Evolutionary conservation across 37 sponge, comb jelly and placozoan species (phyloP).

Genomic region (Aphrocallistes beatrix): DNA sequence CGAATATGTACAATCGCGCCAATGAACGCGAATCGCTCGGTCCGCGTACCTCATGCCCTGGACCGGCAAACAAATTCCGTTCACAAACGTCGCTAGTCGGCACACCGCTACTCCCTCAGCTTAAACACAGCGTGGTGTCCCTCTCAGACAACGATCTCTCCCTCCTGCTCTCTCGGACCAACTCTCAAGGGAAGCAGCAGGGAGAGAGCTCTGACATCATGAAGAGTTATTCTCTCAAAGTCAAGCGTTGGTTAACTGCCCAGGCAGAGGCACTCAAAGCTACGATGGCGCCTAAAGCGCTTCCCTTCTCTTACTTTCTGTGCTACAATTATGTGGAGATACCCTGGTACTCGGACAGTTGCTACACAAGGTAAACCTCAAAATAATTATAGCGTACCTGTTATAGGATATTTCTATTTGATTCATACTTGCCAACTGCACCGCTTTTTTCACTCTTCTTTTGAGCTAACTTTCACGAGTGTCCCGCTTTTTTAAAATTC

Average conservation of each 20-base stretch:
- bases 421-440: too few species aligned
- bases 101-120: background rate
- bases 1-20: background rate
- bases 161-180: background rate
- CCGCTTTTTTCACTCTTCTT: too few species aligned
- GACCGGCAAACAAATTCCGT: background rate
- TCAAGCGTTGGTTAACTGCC: background rate
- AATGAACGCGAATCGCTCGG: background rate
- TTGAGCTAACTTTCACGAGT: too few species aligned
- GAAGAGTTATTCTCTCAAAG: background rate
- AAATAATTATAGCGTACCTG: too few species aligned
- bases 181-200: background rate
- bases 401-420: too few species aligned
- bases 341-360: background rate
- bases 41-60: background rate
- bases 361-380: background rate
- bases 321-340: background rate
- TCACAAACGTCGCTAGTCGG: background rate
- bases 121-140: background rate
- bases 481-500: too few species aligned
- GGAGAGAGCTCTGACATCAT: background rate
- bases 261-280: background rate
- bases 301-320: background rate
- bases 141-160: background rate
- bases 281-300: background rate